These are phyloP conservation scores for Lordiphosa fenestrarum DNA, from an alignment of 2,888 invertebrate species.

Conservation along the genomic window DNA sequence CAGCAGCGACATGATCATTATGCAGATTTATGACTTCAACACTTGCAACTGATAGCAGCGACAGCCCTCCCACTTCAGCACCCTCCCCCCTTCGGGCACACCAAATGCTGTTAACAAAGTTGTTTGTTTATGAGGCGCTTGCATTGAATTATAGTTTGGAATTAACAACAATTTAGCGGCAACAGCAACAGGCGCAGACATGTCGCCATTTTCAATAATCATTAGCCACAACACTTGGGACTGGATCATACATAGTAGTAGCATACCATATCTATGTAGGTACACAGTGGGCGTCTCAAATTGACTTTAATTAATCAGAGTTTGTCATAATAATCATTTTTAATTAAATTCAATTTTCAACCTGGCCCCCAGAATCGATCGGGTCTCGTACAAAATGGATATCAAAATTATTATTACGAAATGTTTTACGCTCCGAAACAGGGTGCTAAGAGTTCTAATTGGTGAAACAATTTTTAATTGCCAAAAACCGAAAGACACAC, in stretches of 20 bases:
- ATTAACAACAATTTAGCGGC: constrained; percentile 62
- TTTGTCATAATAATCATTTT: constrained; percentile 68
- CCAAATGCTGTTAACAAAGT: constrained; percentile 52
- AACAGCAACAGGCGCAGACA: constrained; percentile 26
- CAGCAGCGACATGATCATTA: constrained; percentile 45
- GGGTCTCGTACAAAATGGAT: constrained; percentile 23
- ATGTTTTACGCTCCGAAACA: constrained; percentile 11
- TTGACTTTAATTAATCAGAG: constrained; percentile 69
- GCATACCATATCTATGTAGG: constrained; percentile 19
- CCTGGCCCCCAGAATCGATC: constrained; percentile 22
- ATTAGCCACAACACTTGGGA: constrained; percentile 64
- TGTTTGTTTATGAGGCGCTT: constrained; percentile 73
- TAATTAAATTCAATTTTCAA: constrained; percentile 69
- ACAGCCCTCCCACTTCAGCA: constrained; percentile 5
- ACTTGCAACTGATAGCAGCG: constrained; percentile 63
- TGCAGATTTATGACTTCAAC: constrained; percentile 73
- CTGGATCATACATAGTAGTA: constrained; percentile 2
- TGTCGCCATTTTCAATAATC: constrained; percentile 65
- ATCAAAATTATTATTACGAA: constrained; percentile 30
- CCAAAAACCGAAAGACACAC: neutral
- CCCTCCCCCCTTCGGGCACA: neutral
- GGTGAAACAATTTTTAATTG: constrained; percentile 14
- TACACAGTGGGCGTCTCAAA: constrained; percentile 59
- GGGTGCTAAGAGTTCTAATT: constrained; percentile 53
- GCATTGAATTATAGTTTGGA: constrained; percentile 57